Evolutionary conservation across 1,140 invertebrate species (phyloP), one percentile per base, ranked within the genome.

Genomic region (Drosophila orena): DNA sequence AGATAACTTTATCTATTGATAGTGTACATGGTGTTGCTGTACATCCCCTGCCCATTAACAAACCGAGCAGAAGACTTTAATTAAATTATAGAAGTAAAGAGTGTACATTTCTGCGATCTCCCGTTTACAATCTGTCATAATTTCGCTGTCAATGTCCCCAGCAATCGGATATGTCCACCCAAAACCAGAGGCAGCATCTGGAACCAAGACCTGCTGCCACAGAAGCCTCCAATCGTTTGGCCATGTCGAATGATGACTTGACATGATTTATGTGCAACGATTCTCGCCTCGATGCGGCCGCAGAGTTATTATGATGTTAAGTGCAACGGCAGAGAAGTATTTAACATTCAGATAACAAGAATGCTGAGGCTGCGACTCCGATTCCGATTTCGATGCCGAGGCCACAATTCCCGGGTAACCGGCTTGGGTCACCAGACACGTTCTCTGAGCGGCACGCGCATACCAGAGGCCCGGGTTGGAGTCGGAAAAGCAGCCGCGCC

Each of bases 241-340:
- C 69, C 57, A 54, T 49, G 70, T 58, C 50, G 50, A 69, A 68
- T 77, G 73, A 72, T 85, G 81, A 81, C 68, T 58, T 71, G 78
- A 62, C 80, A 84, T 74, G 58, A 83, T 81, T 81, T 74, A 81
- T 73, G 35, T 60, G 80, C 59, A 46, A 40, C 34, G 56, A 55
- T 62, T 61, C 59, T 62, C 66, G 68, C 53, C 60, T 54, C 55
- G 27, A 14, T 35, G 60, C 47, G 46, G 59, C 64, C 64, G 5
- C 14, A 78, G 55, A 81, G 81, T 88, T 89, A 86, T 86, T 86
- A 86, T 83, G 83, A 83, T 86, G 84, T 86, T 86, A 77, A 79
- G 83, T 68, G 71, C 70, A 71, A 62, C 75, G 65, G 54, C 60
- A 71, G 83, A 83, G 64, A 88, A 71, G 75, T 83, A 73, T 77